phyloP scores from a whole-genome alignment of 1,140 invertebrate species.

The Drosophila teissieri region DNA sequence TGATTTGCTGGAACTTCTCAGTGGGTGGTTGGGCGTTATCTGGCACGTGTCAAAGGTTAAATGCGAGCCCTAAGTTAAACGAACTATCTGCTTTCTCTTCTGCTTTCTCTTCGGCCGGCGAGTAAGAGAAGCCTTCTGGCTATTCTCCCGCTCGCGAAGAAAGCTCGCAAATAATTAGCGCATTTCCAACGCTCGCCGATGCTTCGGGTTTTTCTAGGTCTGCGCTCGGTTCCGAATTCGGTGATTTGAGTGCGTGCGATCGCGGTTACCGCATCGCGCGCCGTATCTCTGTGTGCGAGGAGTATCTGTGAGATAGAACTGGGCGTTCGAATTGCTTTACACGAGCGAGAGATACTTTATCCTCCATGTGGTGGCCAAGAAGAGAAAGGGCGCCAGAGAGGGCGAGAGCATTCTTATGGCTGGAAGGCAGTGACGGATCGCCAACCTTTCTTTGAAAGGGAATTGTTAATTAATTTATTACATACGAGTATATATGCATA shows the following conservation, averaged over 20 bases:
- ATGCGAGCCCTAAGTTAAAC: constrained; percentile 52
- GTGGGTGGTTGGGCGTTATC: constrained; percentile 28
- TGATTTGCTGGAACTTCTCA: constrained; percentile 58
- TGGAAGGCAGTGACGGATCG: too few relatives aligned
- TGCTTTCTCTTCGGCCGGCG: constrained; percentile 43
- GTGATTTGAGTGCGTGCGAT: constrained; percentile 64
- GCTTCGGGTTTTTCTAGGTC: constrained; percentile 23
- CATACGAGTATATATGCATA: too few relatives aligned
- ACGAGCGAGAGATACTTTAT: constrained; percentile 30
- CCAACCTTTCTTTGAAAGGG: too few relatives aligned
- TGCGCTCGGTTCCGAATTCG: constrained; percentile 39
- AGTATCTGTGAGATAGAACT: constrained; percentile 64
- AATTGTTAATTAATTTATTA: too few relatives aligned
- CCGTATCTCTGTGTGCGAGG: constrained; percentile 23
- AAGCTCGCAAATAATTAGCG: constrained; percentile 80
- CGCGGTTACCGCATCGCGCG: constrained; percentile 50
- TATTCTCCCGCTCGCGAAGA: constrained; percentile 16
- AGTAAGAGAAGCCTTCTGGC: constrained; percentile 23
- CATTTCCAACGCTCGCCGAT: constrained; percentile 71
- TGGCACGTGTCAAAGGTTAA: constrained; percentile 64
- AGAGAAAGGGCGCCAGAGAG: constrained; percentile 2
- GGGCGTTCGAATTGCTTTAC: constrained; percentile 57
- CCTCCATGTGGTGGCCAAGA: not conserved
- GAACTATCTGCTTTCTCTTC: constrained; percentile 12
- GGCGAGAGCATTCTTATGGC: not conserved